These are phyloP conservation scores for Emydoidea blandingii DNA, from an alignment of 2,797 vertebrate species.

Conservation along the genomic window DNA sequence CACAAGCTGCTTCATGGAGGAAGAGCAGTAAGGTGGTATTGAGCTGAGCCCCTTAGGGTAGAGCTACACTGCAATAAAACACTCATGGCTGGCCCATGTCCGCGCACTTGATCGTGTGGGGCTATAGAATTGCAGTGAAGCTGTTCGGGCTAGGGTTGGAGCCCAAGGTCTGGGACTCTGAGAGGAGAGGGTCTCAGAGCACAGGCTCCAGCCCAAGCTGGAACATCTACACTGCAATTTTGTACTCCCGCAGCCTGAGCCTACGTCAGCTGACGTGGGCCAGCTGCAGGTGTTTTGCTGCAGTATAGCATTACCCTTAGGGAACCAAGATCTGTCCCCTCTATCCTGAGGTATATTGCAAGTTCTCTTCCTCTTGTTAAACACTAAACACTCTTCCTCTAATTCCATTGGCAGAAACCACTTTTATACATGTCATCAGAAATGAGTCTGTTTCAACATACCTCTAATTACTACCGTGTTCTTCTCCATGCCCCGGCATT, in stretches of 20 bases:
- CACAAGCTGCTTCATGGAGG: not conserved
- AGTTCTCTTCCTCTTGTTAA: not conserved
- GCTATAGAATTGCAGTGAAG: not conserved
- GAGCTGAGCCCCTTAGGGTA: not conserved
- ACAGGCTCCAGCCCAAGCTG: too few species aligned
- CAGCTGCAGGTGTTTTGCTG: not conserved
- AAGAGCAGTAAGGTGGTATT: not conserved
- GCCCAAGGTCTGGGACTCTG: not conserved
- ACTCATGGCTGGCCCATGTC: not conserved
- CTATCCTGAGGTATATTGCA: not conserved
- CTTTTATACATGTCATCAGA: not conserved
- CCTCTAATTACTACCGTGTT: not conserved
- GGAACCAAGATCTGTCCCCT: not conserved
- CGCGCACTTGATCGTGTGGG: not conserved
- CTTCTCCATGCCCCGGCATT: not conserved
- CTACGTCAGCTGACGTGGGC: not conserved
- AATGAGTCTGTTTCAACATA: not conserved
- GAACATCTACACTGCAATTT: not conserved
- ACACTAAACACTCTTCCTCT: not conserved
- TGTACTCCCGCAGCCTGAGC: not conserved
- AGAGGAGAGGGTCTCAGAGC: not conserved
- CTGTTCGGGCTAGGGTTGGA: not conserved
- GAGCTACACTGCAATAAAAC: not conserved
- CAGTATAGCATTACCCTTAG: not conserved
- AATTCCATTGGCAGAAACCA: not conserved